Percentiles rank a stretch among this genome's conserved stretches.
These are phyloP conservation scores for Caenorhabditis wallacei DNA, from an alignment of 2,888 invertebrate genomes.

Conservation along the genomic window DNA sequence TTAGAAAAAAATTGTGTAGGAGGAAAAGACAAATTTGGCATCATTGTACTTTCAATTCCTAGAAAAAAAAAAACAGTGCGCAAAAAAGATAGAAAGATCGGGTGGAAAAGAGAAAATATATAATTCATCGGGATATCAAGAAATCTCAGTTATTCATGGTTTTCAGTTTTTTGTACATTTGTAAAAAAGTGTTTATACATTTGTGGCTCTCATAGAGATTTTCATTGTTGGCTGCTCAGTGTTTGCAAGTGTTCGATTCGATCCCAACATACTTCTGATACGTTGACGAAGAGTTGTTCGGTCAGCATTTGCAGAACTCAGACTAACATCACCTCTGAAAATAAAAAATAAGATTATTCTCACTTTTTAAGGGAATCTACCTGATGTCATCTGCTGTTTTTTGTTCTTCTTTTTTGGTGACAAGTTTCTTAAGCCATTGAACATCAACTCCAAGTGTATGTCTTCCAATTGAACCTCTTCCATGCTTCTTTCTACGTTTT, in stretches of 20 bases:
- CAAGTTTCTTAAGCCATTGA: slow-evolving; percentile 79
- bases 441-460: slow-evolving; percentile 83
- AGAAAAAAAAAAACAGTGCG: slow-evolving; percentile 13
- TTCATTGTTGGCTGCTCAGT: slow-evolving; percentile 46
- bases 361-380: neutral
- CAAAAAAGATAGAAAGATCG: slow-evolving; percentile 3
- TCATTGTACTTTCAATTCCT: slow-evolving; percentile 33
- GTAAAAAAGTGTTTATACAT: slow-evolving; percentile 44
- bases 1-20: slow-evolving; percentile 16
- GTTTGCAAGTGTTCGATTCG: slow-evolving; percentile 61
- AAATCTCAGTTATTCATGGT: slow-evolving; percentile 22
- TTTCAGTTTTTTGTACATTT: neutral
- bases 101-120: neutral
- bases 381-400: slow-evolving; percentile 49
- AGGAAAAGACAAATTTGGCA: slow-evolving; percentile 35
- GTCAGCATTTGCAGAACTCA: slow-evolving; percentile 46
- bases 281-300: slow-evolving; percentile 67
- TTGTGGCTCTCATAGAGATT: slow-evolving; percentile 49
- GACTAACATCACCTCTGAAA: slow-evolving; percentile 63
- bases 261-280: slow-evolving; percentile 71
- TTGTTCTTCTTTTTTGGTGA: slow-evolving; percentile 67
- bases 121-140: slow-evolving; percentile 28
- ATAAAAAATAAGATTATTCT: too few species aligned
- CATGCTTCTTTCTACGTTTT: slow-evolving; percentile 75
- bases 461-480: slow-evolving; percentile 76